Evolutionary conservation across 2,113 vertebrate genomes (phyloP).

Genomic region (Paramormyrops kingsleyae): DNA sequence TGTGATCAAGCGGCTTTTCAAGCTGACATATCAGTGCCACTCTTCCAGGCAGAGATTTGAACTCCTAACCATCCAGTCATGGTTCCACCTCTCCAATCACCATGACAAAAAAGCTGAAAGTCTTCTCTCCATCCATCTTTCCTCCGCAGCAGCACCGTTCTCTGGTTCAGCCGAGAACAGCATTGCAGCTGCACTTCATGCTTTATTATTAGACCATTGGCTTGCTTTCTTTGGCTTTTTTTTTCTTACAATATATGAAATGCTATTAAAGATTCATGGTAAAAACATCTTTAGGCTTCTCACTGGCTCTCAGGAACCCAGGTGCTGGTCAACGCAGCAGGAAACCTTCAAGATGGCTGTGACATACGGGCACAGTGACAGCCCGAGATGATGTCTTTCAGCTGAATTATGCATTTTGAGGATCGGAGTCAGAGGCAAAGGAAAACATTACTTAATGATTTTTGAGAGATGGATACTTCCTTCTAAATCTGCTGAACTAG

Average conservation of each 20-base stretch:
- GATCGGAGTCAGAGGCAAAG: neutral
- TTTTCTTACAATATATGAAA: neutral
- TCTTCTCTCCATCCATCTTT: neutral
- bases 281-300: neutral
- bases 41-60: neutral
- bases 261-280: neutral
- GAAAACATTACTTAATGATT: neutral
- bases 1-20: neutral
- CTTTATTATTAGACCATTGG: neutral
- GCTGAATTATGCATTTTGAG: neutral
- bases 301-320: neutral
- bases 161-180: neutral
- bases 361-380: neutral
- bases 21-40: neutral
- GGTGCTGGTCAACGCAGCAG: neutral
- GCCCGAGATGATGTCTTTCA: neutral
- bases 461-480: neutral
- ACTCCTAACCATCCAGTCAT: neutral
- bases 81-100: neutral
- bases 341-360: neutral
- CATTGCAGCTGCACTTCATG: neutral
- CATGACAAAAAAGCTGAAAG: neutral
- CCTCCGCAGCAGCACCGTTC: neutral
- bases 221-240: neutral
- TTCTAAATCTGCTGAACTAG: neutral